phyloP scores from a whole-genome alignment of 2,113 vertebrate species.

The Sinocyclocheilus maitianheensis region DNA sequence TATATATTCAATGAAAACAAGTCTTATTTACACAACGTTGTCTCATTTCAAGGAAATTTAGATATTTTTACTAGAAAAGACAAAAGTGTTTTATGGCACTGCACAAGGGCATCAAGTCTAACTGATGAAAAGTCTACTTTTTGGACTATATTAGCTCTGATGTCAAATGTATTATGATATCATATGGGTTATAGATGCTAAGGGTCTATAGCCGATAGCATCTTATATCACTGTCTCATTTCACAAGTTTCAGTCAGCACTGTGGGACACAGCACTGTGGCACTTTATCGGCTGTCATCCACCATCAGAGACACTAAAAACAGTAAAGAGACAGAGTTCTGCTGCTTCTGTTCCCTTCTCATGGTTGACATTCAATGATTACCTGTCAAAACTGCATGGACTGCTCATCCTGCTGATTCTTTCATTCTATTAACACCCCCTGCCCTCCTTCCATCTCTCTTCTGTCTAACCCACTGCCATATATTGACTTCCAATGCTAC shows the following conservation, averaged over 20 bases:
- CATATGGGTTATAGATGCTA: not conserved
- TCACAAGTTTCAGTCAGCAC: constrained; percentile 36
- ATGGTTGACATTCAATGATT: constrained; percentile 64
- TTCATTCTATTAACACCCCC: constrained; percentile 65
- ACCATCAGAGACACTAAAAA: constrained; percentile 54
- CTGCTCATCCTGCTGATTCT: constrained; percentile 61
- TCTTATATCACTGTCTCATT: constrained; percentile 11
- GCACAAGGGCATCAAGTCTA: too few species aligned
- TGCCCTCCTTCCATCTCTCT: constrained; percentile 19
- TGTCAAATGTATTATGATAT: not conserved
- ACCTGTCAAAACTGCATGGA: constrained; percentile 62
- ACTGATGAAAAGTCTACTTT: too few species aligned
- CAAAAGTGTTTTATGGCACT: not conserved
- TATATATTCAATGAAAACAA: not conserved
- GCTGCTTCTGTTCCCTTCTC: constrained; percentile 53
- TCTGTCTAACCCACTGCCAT: constrained; percentile 36
- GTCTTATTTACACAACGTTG: not conserved
- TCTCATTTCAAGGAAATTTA: not conserved
- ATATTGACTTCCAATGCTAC: constrained; percentile 65
- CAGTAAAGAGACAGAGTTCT: constrained; percentile 33
- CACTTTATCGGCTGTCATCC: constrained; percentile 54
- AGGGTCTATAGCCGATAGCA: not conserved
- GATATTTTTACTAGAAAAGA: not conserved
- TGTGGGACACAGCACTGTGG: constrained; percentile 28
- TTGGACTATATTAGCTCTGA: not conserved